Base-by-base conservation (phyloP, 1,140 invertebrate species). In the Drosophila varians region DNA sequence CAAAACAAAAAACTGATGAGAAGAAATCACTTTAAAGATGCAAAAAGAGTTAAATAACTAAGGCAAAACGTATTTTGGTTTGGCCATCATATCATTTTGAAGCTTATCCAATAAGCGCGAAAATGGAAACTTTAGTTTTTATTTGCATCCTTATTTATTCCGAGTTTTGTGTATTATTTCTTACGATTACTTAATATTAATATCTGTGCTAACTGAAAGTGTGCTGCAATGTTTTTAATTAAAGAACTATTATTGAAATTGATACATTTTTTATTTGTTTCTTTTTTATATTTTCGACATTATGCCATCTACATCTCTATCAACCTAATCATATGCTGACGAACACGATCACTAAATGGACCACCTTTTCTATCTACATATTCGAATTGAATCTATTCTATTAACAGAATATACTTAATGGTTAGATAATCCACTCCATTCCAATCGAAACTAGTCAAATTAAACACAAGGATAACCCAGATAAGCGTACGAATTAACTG, bases 261-360 rank as follows among this genome's bases (percentile, higher is more conserved):
- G 12, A 34, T 1, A 38, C 14, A 12, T 16, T 48, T 3, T 26
- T 14, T 23, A 45, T 54, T 70, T 53, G 25, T 42, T 26, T 55
- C 25, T 3, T 3, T 55, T 64, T 16, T 42, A 42, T 1, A 40
- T 18, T 57, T 53, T 14, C 9, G 28, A 51, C n/a, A 11, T 31
- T 65, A 64, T 38, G 1, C 19, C 51, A n/a, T n/a, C n/a, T n/a
- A 40, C 45, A 58, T 61, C 26, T 56, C 21, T 26, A 38, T 14
- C 26, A 69, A 77, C 54, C 53, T 78, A 84, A 74, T 83, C 76
- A 71, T 57, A 76, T 82, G 64, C 74, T 78, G 69, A 89, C 74
- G 71, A 86, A 82, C 38, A 83, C 87, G 77, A 90, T 83, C 74
- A 89, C 82, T 69, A 90, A 86, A 90, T 90, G 87, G 87, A 90